Conservation (phyloP, 2,113 vertebrate species). For the mouse (Mus musculus) region DNA sequence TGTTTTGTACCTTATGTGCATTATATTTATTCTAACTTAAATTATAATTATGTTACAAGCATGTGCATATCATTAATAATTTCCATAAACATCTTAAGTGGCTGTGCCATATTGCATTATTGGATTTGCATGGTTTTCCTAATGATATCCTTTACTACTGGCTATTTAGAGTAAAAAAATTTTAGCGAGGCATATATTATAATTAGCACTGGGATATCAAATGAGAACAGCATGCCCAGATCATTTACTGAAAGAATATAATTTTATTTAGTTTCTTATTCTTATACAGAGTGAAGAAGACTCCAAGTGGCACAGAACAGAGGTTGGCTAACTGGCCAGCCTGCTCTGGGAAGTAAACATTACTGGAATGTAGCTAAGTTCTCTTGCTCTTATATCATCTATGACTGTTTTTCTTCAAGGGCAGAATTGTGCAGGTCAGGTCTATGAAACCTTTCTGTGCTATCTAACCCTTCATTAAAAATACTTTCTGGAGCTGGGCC, state of each 20-base stretch:
- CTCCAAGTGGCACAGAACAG: neutral
- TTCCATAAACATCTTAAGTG: neutral
- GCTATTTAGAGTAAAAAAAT: neutral
- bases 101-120: neutral
- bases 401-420: neutral
- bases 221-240: neutral
- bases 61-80: neutral
- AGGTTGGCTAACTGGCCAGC: neutral
- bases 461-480: neutral
- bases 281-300: neutral
- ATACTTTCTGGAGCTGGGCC: too few species aligned
- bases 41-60: neutral
- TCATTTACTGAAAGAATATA: neutral
- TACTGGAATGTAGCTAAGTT: neutral
- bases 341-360: neutral
- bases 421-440: neutral
- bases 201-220: neutral
- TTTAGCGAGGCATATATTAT: neutral
- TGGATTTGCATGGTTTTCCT: neutral
- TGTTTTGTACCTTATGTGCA: neutral
- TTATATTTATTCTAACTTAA: slow-evolving; percentile 16
- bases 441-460: neutral
- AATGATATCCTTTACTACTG: neutral
- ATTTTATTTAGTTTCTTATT: neutral
- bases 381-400: neutral